Base-by-base conservation (phyloP, 1,140 invertebrate genomes). In the Monochamus saltuarius region DNA sequence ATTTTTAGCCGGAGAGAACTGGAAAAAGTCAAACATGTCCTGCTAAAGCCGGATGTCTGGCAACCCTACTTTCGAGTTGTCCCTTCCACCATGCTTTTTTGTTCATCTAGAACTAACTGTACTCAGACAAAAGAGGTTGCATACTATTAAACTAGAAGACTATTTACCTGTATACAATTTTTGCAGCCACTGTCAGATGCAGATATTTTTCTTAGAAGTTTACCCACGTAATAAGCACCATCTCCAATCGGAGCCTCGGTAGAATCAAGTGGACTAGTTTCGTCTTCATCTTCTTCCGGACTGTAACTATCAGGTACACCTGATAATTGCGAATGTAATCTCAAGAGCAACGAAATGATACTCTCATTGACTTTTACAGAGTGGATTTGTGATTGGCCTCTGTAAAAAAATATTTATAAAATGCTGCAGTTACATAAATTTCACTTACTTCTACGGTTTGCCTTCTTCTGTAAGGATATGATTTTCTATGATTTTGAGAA, bases 271-370 rank as follows among this genome's bases (percentile, higher is more conserved):
- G 71, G 49, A 16, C 67, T 59, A 1, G 59, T 50, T 2, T 72
- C 72, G 52, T 72, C 66, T 68, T 78, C 61, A 68, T 71, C 73
- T 35, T 79, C 76, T n/a, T 84, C 81, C 0, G 81, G 80, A 66
- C 82, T 82, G 69, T 85, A 96, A 62, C 90, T 93, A 71, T 95
- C 90, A 6, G 90, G 84, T 37, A 85, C 80, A 4, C 89, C 91
- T 0, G 90, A 90, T 10, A 97, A 78, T 74, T 97, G 94, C 0
- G 92, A 92, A 77, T 98, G 94, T n/a, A 98, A 80, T 76, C 94
- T 95, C 8, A 98, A 79, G 17, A 98, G 78, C 37, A 98, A 79
- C 0, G 94, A 94, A 62, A 98, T 87, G 51, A 98, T 92, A 59
- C 92, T 96, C 76, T 98, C 95, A 67, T 94, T 91, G 13, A 92